Percentiles rank a stretch among this genome's conserved stretches.
Evolutionary conservation across 2,888 invertebrate genomes (phyloP).

Genomic region (Carabus problematicus): DNA sequence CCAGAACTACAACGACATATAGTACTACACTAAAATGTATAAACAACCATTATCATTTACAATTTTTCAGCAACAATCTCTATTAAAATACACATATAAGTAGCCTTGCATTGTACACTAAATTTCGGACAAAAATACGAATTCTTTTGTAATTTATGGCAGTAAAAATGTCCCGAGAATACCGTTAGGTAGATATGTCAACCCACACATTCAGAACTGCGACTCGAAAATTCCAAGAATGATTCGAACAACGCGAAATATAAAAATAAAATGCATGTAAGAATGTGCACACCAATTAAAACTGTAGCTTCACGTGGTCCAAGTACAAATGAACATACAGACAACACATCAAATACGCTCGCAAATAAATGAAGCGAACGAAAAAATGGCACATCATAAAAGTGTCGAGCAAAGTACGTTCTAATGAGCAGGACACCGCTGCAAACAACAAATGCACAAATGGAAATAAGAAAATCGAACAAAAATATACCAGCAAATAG

Average conservation of each 20-base stretch:
- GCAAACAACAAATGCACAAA: neutral
- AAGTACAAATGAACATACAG: neutral
- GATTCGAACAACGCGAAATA: too few relatives aligned
- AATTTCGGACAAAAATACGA: too few relatives aligned
- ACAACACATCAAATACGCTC: neutral
- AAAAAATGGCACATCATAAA: slow-evolving; percentile 12
- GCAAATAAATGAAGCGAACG: neutral
- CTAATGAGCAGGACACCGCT: neutral
- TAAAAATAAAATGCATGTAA: too few relatives aligned
- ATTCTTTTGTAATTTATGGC: too few relatives aligned
- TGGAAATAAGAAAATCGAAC: neutral
- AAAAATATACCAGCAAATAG: too few relatives aligned
- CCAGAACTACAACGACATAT: too few relatives aligned
- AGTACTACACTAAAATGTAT: too few relatives aligned
- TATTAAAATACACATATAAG: too few relatives aligned
- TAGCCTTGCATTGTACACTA: neutral
- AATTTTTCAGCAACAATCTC: too few relatives aligned
- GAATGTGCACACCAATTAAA: too few relatives aligned
- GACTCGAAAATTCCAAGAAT: neutral
- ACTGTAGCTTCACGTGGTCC: too few relatives aligned
- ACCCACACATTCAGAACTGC: neutral
- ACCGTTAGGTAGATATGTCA: neutral
- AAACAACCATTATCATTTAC: too few relatives aligned
- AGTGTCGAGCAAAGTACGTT: slow-evolving; percentile 1
- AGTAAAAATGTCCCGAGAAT: neutral